Percentiles rank a stretch among this genome's conserved stretches.
Evolutionary conservation across 1,140 invertebrate species (phyloP).

Genomic region (Ooceraea biroi): DNA sequence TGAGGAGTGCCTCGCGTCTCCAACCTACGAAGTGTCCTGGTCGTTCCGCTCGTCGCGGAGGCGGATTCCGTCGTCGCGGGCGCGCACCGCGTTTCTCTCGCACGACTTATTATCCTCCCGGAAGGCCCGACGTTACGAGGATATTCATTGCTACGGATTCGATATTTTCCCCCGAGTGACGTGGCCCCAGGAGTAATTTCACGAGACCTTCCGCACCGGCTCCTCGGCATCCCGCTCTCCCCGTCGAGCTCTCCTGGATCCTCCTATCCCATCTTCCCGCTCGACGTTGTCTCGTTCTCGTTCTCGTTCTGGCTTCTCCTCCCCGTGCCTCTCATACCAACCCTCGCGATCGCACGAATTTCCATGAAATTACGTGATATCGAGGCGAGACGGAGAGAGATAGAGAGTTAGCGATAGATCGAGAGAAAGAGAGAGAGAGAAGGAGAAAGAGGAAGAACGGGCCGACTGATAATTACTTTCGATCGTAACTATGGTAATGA

Average conservation of each 20-base stretch:
- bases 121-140: slow-evolving; percentile 35
- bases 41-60: neutral
- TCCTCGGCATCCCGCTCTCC: slow-evolving; percentile 7
- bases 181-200: slow-evolving; percentile 53
- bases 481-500: slow-evolving; percentile 78
- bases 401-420: no score
- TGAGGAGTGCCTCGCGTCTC: slow-evolving; percentile 25
- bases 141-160: slow-evolving; percentile 62
- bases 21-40: no score
- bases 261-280: slow-evolving; percentile 39
- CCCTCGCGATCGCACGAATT: slow-evolving; percentile 64
- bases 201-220: slow-evolving; percentile 46
- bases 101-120: slow-evolving; percentile 58
- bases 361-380: slow-evolving; percentile 75
- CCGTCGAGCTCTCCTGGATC: neutral
- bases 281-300: slow-evolving; percentile 23
- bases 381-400: neutral
- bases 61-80: slow-evolving; percentile 14
- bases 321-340: slow-evolving; percentile 32
- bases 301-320: slow-evolving; percentile 19
- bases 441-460: slow-evolving; percentile 17
- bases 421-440: neutral
- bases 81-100: neutral
- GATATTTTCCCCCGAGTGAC: slow-evolving; percentile 59
- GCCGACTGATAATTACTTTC: slow-evolving; percentile 75